Evolutionary conservation across 2,113 vertebrate genomes (phyloP), one percentile per base, ranked within the genome.

Genomic region (Ramphastos sulfuratus): DNA sequence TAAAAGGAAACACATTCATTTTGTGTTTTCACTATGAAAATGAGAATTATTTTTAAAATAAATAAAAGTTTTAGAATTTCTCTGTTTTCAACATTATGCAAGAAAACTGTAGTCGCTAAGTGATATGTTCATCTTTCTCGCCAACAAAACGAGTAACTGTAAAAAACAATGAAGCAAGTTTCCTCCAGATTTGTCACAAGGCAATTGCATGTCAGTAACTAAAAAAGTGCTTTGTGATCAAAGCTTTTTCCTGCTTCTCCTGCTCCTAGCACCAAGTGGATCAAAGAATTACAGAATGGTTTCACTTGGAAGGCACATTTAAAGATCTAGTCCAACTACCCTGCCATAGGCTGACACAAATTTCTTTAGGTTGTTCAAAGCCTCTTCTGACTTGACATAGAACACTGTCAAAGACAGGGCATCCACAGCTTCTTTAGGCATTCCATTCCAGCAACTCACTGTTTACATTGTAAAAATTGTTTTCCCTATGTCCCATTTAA

Each of bases 401-500:
- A 60, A 77, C 12, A 13, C 12, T 54, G 5, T 7, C 12, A 35
- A 2, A 4, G 64, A 52, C 3, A 4, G 5, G 8, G 5, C 20
- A 69, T 9, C 27, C 18, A 67, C 11, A 59, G 4, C 28, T n/a
- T n/a, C 10, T 50, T 23, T 67, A 30, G 21, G 3, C 7, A 76
- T 30, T 3, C 4, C 37, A 7, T n/a, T 31, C 17, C 9, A 35
- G 35, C 16, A 15, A 20, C 15, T 85, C 44, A 14, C 20, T 10
- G 50, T 3, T 7, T 4, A 4, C 30, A 28, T 5, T 2, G 1
- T 25, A 17, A 67, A 54, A 17, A 2, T 2, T 28, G 37, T 48
- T 12, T 85, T 52, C 44, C 14, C 28, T 42, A 19, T 19, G 8
- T n/a, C 28, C 4, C 30, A 10, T 20, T 25, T 61, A 77, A 52